phyloP scores from a whole-genome alignment of 2,797 vertebrate genomes.

The Phrynocephalus guinanensis region DNA sequence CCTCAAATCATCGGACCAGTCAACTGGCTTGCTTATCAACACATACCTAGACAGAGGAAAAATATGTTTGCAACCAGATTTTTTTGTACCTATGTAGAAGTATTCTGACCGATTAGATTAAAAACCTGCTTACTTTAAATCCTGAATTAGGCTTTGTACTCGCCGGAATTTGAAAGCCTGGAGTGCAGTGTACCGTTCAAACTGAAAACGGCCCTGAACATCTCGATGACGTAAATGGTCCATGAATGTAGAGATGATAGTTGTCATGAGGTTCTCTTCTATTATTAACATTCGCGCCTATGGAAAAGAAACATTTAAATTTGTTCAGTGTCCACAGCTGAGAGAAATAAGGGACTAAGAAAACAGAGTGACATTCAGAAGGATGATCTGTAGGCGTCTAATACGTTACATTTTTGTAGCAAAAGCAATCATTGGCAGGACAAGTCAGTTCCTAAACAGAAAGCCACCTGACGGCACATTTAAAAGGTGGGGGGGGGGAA shows the following conservation, averaged over 20 bases:
- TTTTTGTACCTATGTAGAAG: neutral
- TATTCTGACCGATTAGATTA: conserved; percentile 27
- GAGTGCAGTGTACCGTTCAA: conserved; percentile 93
- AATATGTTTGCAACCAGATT: conserved; percentile 35
- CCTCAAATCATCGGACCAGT: conserved; percentile 90
- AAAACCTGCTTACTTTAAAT: conserved; percentile 85
- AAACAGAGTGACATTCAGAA: neutral
- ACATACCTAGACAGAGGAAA: conserved; percentile 85
- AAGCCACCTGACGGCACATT: too few relatives aligned
- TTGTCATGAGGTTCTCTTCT: conserved; percentile 94
- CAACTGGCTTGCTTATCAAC: conserved; percentile 90
- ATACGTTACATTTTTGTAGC: neutral
- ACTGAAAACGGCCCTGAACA: conserved; percentile 94
- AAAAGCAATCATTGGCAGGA: neutral
- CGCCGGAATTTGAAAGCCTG: conserved; percentile 96
- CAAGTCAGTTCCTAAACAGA: neutral
- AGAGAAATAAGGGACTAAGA: conserved; percentile 13
- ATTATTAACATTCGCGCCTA: conserved; percentile 96
- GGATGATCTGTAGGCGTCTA: neutral
- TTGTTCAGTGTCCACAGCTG: conserved; percentile 44
- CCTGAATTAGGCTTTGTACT: conserved; percentile 94
- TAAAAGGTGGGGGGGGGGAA: too few relatives aligned
- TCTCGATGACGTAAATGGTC: conserved; percentile 93
- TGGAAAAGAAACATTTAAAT: conserved; percentile 65
- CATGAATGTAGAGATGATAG: conserved; percentile 95